These are phyloP conservation scores for Cenopis cana DNA, from an alignment of 2,888 invertebrate genomes.

Conservation along the genomic window DNA sequence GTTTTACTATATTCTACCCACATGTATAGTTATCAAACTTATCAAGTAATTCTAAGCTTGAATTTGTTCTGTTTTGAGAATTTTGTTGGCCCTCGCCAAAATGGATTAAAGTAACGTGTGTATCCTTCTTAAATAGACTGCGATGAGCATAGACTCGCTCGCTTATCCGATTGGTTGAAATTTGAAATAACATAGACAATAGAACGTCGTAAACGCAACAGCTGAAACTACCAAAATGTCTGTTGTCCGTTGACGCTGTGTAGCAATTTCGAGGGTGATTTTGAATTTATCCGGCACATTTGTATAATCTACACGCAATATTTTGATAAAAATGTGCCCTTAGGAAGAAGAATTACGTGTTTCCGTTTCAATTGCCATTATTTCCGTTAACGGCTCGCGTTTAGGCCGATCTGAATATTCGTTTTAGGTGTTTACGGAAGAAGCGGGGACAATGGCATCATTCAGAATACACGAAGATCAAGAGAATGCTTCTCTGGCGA, in stretches of 20 bases:
- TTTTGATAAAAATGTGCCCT: conserved; percentile 65
- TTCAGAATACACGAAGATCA: conserved; percentile 92
- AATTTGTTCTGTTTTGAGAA: too few species aligned
- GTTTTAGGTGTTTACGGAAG: conserved; percentile 71
- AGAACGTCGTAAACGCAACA: conserved; percentile 76
- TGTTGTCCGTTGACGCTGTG: conserved; percentile 79
- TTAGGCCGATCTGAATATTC: conserved; percentile 57
- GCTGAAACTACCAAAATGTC: conserved; percentile 79
- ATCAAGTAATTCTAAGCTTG: too few species aligned
- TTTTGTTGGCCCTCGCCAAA: background rate
- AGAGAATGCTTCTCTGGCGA: conserved; percentile 87
- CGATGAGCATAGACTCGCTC: conserved; percentile 37
- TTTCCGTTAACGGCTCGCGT: conserved; percentile 58
- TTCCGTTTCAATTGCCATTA: conserved; percentile 62
- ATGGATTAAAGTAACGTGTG: background rate
- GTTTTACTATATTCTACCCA: too few species aligned
- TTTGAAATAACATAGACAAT: conserved; percentile 73
- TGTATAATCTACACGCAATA: conserved; percentile 64
- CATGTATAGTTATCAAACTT: too few species aligned
- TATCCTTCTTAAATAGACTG: background rate
- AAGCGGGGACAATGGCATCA: conserved; percentile 87
- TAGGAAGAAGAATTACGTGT: conserved; percentile 54
- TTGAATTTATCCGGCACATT: conserved; percentile 57
- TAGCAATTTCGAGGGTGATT: conserved; percentile 73
- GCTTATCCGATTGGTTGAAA: conserved; percentile 65